Base-by-base conservation (phyloP, 2,797 vertebrate genomes). In the Pterois miles region DNA sequence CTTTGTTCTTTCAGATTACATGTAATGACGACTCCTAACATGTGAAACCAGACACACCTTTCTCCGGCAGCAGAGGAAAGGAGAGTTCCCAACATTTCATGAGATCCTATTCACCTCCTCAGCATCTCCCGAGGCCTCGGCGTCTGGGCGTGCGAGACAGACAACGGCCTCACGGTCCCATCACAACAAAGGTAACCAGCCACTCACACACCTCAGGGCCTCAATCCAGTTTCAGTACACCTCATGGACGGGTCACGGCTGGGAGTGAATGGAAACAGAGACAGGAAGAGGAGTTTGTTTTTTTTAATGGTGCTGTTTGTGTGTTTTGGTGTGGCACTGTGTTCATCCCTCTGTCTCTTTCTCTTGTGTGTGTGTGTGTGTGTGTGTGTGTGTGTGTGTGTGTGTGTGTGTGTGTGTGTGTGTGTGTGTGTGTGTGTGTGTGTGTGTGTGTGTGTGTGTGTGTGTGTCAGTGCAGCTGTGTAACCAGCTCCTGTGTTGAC, bases 11-110 rank as follows among this genome's bases (percentile, higher is more conserved):
- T 57, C 54, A 27, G 18, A 18, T 71, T 5, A 16, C 14, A 38
- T 48, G 20, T 48, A 10, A 20, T 48, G 46, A 48, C n/a, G 46
- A 48, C 46, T 48, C 46, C 76, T 74, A 75, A 76, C 75, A 70
- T 36, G 78, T 84, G 87, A 93, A 89, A 90, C 84, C 76, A 52
- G 82, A 90, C 90, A 88, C 86, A 62, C 91, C 89, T 91, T 84
- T 59, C 74, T 86, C 12, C 66, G 73, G 72, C n/a, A 16, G 67
- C 79, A 80, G 43, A 63, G 58, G 54, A 88, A 64, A 67, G 64
- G 58, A 77, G 23, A 57, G 13, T 88, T 88, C 89, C 71, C 76
- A 78, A 86, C 80, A 89, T 69, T 70, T 83, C 74, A 75, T 76
- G 62, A 78, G 76, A 84, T 83, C 75, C 73, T 84, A 38, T 92